Evolutionary conservation across 2,113 vertebrate species (phyloP).

Genomic region (Glareola pratincola): DNA sequence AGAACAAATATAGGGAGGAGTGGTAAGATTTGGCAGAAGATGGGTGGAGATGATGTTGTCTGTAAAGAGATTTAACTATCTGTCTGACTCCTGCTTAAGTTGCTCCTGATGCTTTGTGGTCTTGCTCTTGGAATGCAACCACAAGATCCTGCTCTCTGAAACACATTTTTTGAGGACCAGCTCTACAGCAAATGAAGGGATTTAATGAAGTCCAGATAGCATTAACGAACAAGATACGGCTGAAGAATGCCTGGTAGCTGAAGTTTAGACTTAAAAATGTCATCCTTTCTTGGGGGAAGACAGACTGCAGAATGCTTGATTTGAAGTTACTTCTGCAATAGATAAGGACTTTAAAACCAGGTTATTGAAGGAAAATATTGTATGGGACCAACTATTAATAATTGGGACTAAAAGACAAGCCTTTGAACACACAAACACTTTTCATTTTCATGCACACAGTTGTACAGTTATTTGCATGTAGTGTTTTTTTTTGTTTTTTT

Average conservation of each 20-base stretch:
- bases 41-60: neutral
- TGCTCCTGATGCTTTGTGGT: neutral
- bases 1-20: neutral
- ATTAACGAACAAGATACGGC: neutral
- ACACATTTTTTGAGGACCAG: neutral
- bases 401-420: neutral
- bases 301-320: neutral
- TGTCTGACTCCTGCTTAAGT: neutral
- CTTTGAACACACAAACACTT: neutral
- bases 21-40: neutral
- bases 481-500: accelerated
- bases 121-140: neutral
- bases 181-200: neutral
- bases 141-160: neutral
- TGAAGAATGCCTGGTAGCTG: neutral
- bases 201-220: neutral
- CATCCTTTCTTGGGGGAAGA: neutral
- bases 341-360: neutral
- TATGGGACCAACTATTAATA: neutral
- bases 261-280: neutral
- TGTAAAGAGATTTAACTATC: neutral
- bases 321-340: neutral
- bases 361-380: neutral
- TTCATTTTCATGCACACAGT: neutral
- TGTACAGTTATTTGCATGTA: neutral